A percentile compares a stretch with the other conserved stretches of the same genome.
phyloP scores from a whole-genome alignment of 1,140 invertebrate species.

The Sinonovacula constricta region DNA sequence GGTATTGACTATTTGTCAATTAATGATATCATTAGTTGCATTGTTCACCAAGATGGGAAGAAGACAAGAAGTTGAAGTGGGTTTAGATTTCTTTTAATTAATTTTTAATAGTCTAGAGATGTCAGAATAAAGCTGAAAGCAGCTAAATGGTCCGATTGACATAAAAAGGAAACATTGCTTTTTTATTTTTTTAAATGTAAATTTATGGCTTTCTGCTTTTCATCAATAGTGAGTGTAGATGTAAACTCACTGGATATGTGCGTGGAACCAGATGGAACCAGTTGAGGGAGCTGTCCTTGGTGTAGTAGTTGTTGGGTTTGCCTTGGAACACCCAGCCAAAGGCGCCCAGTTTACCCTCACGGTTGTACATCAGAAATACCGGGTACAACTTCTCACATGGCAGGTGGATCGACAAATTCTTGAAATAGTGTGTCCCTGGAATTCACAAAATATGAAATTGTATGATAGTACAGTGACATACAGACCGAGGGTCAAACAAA shows the following conservation, averaged over 20 bases:
- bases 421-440: constrained; percentile 74
- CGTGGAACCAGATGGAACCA: constrained; percentile 33
- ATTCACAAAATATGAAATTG: too few species aligned
- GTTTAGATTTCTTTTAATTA: neutral
- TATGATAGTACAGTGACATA: too few species aligned
- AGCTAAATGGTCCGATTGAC: neutral
- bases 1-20: too few species aligned
- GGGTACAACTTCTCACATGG: constrained; percentile 72
- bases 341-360: constrained; percentile 69
- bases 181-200: neutral
- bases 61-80: neutral
- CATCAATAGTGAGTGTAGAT: neutral
- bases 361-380: constrained; percentile 72
- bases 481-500: too few species aligned
- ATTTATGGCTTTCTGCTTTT: neutral
- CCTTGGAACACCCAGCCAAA: constrained; percentile 76
- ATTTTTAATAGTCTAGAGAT: neutral
- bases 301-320: constrained; percentile 15
- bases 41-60: too few species aligned
- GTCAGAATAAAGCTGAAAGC: neutral
- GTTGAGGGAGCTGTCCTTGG: neutral
- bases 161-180: neutral
- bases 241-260: constrained; percentile 46
- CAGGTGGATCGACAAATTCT: constrained; percentile 61
- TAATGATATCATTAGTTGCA: too few species aligned